Conservation (phyloP, 2,113 vertebrate species). For the Telmatochromis sp. region DNA sequence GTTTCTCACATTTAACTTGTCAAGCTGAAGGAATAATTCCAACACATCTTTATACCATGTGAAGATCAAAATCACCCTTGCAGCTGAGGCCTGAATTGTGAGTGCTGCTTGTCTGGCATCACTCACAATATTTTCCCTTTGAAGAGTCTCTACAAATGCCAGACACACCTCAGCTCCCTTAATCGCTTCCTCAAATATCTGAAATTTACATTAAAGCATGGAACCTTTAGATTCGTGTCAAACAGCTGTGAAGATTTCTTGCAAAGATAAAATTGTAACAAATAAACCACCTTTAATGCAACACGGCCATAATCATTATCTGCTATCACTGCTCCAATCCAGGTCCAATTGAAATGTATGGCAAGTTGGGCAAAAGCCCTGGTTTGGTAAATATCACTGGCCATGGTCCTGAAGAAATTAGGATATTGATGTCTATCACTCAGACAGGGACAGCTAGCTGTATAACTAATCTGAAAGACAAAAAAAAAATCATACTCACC, state of each 20-base stretch:
- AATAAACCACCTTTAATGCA: constrained; percentile 41
- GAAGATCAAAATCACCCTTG: constrained; percentile 63
- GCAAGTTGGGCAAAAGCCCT: constrained; percentile 58
- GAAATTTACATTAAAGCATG: background rate
- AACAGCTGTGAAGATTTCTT: background rate
- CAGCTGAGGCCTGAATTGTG: constrained; percentile 48
- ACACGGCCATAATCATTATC: constrained; percentile 66
- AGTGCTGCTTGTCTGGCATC: constrained; percentile 42
- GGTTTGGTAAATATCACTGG: constrained; percentile 68
- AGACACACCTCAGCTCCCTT: constrained; percentile 51
- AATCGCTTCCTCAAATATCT: constrained; percentile 55
- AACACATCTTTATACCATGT: constrained; percentile 52
- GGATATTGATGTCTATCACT: constrained; percentile 58
- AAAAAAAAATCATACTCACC: background rate
- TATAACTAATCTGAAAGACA: constrained; percentile 67
- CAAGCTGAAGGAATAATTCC: constrained; percentile 52
- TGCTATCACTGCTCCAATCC: constrained; percentile 60
- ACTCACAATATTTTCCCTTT: constrained; percentile 18
- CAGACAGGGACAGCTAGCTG: constrained; percentile 67
- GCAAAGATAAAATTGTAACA: background rate
- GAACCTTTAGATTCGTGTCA: background rate
- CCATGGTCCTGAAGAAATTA: constrained; percentile 72
- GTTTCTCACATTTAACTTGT: constrained; percentile 52
- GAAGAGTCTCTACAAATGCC: constrained; percentile 54
- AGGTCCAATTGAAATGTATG: constrained; percentile 63